phyloP scores from a whole-genome alignment of 2,888 invertebrate species.

The Lucinisca nassula region DNA sequence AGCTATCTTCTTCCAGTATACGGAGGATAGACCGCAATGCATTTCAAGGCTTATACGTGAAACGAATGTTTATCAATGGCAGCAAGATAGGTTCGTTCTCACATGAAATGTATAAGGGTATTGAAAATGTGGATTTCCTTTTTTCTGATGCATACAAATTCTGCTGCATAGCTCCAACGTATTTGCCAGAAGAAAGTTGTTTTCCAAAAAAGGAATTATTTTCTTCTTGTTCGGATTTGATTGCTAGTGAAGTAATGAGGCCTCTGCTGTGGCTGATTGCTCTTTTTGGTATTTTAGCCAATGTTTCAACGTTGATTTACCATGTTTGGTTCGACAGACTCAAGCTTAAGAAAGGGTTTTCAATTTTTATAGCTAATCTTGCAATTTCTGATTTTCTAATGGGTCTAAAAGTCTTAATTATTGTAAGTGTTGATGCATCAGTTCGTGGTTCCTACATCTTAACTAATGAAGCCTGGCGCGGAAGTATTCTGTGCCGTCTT shows the following conservation, averaged over 20 bases:
- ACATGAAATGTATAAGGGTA: background rate
- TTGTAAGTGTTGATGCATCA: background rate
- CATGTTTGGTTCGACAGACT: background rate
- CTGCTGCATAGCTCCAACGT: background rate
- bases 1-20: background rate
- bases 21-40: background rate
- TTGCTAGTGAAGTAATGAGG: background rate
- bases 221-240: background rate
- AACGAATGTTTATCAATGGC: background rate
- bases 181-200: background rate
- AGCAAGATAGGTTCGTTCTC: background rate
- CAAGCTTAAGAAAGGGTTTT: background rate
- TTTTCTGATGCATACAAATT: background rate
- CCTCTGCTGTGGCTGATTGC: background rate
- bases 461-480: background rate
- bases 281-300: background rate
- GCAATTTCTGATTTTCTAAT: background rate
- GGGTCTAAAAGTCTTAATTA: background rate
- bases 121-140: background rate
- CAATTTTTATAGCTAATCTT: background rate
- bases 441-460: background rate
- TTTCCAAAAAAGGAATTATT: background rate
- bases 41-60: background rate
- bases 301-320: background rate
- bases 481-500: background rate